These are phyloP conservation scores for Baccha elongata DNA, from an alignment of 2,888 invertebrate species.

Conservation along the genomic window DNA sequence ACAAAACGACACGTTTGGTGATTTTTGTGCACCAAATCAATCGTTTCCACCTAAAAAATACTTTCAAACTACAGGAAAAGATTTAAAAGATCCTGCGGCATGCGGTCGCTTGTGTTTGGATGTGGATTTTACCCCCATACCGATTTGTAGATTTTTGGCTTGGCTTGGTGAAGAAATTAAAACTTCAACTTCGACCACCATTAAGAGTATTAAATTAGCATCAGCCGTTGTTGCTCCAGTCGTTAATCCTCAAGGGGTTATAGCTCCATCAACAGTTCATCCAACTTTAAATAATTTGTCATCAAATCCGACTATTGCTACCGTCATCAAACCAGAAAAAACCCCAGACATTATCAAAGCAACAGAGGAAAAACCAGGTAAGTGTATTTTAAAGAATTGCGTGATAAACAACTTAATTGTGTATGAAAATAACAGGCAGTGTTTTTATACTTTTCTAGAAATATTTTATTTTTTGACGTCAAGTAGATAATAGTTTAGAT, in stretches of 20 bases:
- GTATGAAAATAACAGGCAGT: no score
- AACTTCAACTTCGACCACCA: no score
- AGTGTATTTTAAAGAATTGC: neutral
- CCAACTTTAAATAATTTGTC: neutral
- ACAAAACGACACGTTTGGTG: neutral
- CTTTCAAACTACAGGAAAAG: neutral
- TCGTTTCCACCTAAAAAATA: constrained; percentile 26
- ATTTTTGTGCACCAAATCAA: constrained; percentile 34
- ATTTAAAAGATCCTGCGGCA: neutral
- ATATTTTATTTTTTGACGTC: no score
- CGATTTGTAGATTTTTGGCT: constrained; percentile 46
- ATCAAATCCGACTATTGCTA: neutral
- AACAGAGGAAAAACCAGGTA: constrained; percentile 1
- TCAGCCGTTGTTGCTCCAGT: neutral
- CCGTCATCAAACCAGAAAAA: neutral
- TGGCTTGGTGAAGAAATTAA: constrained; percentile 47
- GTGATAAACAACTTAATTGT: neutral
- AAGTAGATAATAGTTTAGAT: no score
- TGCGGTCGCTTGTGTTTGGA: constrained; percentile 36
- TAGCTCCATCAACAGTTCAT: neutral
- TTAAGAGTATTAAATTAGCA: neutral
- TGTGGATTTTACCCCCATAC: neutral
- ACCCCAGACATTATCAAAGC: neutral
- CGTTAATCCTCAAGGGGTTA: neutral
- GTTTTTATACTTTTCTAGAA: no score